phyloP scores from a whole-genome alignment of 2,113 vertebrate species.

The Sander vitreus region DNA sequence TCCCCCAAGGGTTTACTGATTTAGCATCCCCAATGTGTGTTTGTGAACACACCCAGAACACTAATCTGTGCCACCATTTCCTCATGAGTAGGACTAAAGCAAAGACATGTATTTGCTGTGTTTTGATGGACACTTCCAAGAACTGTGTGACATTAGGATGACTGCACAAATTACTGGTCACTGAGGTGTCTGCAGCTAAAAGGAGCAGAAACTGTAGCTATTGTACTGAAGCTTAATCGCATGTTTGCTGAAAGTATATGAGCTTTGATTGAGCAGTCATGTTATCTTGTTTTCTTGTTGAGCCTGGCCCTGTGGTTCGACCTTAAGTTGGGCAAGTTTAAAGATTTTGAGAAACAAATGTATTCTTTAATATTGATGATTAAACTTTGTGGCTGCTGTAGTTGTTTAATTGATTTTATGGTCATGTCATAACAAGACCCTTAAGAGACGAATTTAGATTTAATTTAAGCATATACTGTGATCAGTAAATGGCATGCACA shows the following conservation, averaged over 20 bases:
- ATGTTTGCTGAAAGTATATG: neutral
- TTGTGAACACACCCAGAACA: constrained; percentile 9
- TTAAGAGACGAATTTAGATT: neutral
- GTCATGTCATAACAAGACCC: neutral
- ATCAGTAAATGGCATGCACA: neutral
- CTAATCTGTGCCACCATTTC: constrained; percentile 33
- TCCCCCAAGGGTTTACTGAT: neutral
- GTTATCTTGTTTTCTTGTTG: neutral
- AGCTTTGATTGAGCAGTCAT: constrained; percentile 20
- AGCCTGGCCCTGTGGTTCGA: neutral
- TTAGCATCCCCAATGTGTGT: constrained; percentile 7
- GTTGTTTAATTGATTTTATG: neutral
- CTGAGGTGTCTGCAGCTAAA: constrained; percentile 15
- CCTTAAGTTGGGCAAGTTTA: neutral
- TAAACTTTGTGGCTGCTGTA: neutral
- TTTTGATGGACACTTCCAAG: constrained; percentile 15
- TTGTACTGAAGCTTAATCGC: constrained; percentile 17
- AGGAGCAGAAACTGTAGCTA: neutral
- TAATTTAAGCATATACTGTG: no score
- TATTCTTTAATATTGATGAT: neutral
- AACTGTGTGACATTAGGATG: constrained; percentile 25
- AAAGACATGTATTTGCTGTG: constrained; percentile 7
- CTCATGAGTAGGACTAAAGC: neutral
- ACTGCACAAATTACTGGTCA: constrained; percentile 19
- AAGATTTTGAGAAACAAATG: neutral